These are phyloP conservation scores for Zonitis immaculata DNA, from an alignment of 2,888 invertebrate species.

Conservation along the genomic window DNA sequence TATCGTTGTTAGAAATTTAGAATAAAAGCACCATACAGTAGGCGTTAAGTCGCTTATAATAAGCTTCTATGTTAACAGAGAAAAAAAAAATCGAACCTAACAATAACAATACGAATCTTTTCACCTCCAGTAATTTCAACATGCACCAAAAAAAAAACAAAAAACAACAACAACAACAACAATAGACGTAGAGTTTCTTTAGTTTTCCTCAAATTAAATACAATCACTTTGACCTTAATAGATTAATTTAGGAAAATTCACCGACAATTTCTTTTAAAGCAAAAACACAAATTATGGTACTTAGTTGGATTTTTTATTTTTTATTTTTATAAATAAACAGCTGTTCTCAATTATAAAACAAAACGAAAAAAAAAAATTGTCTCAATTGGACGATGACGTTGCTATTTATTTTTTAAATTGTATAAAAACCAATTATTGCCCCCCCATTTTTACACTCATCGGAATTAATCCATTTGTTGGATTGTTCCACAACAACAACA, in stretches of 20 bases:
- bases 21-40: slow-evolving; percentile 9
- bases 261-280: not conserved
- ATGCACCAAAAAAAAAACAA: too few species aligned
- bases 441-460: not conserved
- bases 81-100: not conserved
- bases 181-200: too few species aligned
- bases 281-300: not conserved
- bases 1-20: slow-evolving; percentile 1
- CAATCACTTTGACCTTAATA: too few species aligned
- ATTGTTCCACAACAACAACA: too few species aligned
- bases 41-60: slow-evolving; percentile 17
- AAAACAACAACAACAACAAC: too few species aligned
- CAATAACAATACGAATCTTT: not conserved
- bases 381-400: not conserved
- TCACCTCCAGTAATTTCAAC: too few species aligned
- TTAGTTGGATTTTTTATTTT: too few species aligned
- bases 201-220: too few species aligned
- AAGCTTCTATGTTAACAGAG: not conserved
- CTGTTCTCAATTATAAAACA: too few species aligned
- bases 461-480: too few species aligned
- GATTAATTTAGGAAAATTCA: too few species aligned
- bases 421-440: not conserved
- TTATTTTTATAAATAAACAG: not conserved
- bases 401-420: not conserved
- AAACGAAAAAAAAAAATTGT: not conserved